These are phyloP conservation scores for Kryptolebias marmoratus DNA, from an alignment of 2,113 vertebrate genomes.

Conservation along the genomic window DNA sequence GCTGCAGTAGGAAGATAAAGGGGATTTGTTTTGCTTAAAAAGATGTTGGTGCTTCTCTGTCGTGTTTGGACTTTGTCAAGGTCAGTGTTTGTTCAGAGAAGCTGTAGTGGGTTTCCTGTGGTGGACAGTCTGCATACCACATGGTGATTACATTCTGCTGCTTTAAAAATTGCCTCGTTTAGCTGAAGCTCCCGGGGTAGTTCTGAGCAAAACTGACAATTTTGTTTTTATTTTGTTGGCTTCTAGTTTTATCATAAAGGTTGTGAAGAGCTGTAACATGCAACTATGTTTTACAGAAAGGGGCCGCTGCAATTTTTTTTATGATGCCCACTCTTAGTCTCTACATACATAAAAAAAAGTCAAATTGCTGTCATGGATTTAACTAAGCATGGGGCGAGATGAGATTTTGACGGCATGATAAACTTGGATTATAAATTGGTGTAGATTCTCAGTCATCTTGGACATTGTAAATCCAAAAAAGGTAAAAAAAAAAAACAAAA, in stretches of 20 bases:
- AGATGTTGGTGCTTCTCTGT: not conserved
- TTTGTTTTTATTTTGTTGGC: not conserved
- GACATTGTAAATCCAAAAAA: no score
- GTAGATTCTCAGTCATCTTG: no score
- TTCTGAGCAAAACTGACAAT: not conserved
- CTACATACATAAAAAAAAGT: no score
- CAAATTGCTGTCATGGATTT: no score
- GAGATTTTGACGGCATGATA: no score
- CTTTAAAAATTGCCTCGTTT: slow-evolving; percentile 34
- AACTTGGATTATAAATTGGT: no score
- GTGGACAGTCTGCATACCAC: slow-evolving; percentile 11
- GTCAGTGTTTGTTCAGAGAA: slow-evolving; percentile 13
- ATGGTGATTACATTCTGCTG: slow-evolving; percentile 39
- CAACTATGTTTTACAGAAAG: not conserved
- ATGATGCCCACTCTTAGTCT: not conserved
- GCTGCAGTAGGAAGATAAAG: not conserved
- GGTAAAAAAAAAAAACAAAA: no score
- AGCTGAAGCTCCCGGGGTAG: slow-evolving; percentile 11
- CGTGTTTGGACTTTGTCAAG: slow-evolving; percentile 31
- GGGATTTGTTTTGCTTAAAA: slow-evolving; percentile 1
- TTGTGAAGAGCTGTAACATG: not conserved
- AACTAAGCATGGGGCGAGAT: no score
- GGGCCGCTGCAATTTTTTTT: not conserved
- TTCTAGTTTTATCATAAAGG: not conserved
- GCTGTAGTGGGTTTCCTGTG: not conserved